Conservation (phyloP, 2,113 vertebrate species). For the Bothrops jararaca region DNA sequence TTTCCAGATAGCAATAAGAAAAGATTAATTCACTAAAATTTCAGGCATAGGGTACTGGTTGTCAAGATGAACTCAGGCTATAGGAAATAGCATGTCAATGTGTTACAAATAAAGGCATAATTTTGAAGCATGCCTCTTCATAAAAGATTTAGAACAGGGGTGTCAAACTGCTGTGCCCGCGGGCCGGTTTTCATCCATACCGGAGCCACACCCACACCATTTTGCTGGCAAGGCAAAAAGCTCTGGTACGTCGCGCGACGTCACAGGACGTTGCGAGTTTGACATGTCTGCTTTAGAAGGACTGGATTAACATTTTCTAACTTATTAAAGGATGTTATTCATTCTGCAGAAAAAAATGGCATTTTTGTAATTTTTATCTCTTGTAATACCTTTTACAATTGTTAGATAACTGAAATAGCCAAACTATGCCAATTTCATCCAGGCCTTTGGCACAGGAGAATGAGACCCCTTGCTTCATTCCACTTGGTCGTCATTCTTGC, state of each 20-base stretch:
- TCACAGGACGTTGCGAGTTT: too few relatives aligned
- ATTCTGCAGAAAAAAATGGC: neutral
- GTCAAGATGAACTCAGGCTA: neutral
- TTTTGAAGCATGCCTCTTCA: neutral
- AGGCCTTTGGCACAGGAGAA: neutral
- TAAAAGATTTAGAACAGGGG: neutral
- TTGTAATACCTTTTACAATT: neutral
- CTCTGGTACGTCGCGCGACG: too few relatives aligned
- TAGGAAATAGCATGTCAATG: neutral
- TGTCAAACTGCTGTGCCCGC: too few relatives aligned
- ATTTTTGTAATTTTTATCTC: neutral
- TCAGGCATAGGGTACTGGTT: too few relatives aligned
- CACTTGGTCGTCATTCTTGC: neutral
- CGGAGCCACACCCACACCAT: too few relatives aligned
- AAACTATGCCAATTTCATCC: neutral
- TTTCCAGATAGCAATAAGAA: neutral
- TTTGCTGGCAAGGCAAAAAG: too few relatives aligned
- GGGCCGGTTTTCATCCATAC: too few relatives aligned
- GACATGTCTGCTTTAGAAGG: neutral
- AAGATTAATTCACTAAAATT: neutral
- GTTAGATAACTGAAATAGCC: neutral
- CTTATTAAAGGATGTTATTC: neutral
- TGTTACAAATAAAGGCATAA: neutral
- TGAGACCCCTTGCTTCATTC: neutral
- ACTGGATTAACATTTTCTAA: neutral